These are phyloP conservation scores for Pseudorectes ferrugineus DNA, from an alignment of 2,113 vertebrate genomes.

Conservation along the genomic window DNA sequence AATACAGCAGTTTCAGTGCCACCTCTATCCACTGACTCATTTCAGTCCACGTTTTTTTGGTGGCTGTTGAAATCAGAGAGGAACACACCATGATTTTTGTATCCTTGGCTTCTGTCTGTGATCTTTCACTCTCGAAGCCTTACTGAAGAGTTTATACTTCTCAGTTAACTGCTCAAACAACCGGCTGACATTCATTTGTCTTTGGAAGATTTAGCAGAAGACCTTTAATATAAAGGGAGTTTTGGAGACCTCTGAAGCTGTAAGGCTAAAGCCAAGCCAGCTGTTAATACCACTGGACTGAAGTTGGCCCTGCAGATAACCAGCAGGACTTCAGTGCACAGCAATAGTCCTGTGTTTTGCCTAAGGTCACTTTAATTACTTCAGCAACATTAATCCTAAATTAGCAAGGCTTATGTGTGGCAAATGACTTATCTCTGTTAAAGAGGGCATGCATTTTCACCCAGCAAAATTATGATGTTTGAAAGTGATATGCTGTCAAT, in stretches of 20 bases:
- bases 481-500: slow-evolving; percentile 20
- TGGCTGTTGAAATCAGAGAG: not conserved
- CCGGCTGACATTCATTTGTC: not conserved
- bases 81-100: not conserved
- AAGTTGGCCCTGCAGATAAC: not conserved
- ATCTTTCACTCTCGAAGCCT: not conserved
- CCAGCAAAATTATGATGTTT: slow-evolving; percentile 8
- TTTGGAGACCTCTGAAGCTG: slow-evolving; percentile 21
- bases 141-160: not conserved
- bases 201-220: not conserved
- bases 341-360: not conserved
- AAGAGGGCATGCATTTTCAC: not conserved
- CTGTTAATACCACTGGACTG: not conserved
- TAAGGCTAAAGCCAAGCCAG: not conserved
- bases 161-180: not conserved
- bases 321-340: not conserved
- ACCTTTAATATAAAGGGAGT: not conserved
- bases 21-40: not conserved
- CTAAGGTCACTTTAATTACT: slow-evolving; percentile 56
- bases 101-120: not conserved
- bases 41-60: not conserved
- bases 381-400: slow-evolving; percentile 51
- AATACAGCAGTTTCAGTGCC: not conserved
- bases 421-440: slow-evolving; percentile 7
- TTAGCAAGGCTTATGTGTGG: slow-evolving; percentile 28